phyloP scores from a whole-genome alignment of 1,140 invertebrate genomes.

The Medauroidea extradentata region DNA sequence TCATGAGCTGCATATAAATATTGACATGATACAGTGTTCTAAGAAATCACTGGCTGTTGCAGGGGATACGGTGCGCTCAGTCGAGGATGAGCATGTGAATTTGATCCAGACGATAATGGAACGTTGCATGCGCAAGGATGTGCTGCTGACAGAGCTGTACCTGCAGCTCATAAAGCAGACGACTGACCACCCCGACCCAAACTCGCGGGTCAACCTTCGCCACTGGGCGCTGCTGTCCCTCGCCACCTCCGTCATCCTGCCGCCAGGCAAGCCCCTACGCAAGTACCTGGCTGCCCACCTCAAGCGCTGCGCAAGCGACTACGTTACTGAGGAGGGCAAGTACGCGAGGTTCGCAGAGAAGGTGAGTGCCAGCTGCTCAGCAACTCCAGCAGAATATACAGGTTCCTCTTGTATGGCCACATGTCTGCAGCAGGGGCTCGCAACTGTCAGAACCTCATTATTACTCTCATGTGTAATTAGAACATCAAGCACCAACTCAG shows the following conservation, averaged over 20 bases:
- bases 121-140: slow-evolving; percentile 83
- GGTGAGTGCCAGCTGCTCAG: too few species aligned
- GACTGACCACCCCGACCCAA: slow-evolving; percentile 87
- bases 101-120: slow-evolving; percentile 86
- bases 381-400: too few species aligned
- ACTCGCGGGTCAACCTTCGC: slow-evolving; percentile 77
- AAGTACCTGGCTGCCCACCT: slow-evolving; percentile 89
- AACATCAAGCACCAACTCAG: too few species aligned
- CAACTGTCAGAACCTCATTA: too few species aligned
- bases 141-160: slow-evolving; percentile 84
- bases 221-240: slow-evolving; percentile 91
- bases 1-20: too few species aligned
- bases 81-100: slow-evolving; percentile 82
- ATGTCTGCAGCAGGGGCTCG: too few species aligned
- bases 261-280: slow-evolving; percentile 74
- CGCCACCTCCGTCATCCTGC: slow-evolving; percentile 81
- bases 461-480: too few species aligned
- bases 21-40: too few species aligned
- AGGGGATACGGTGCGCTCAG: slow-evolving; percentile 53
- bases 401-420: too few species aligned
- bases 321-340: slow-evolving; percentile 89
- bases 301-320: slow-evolving; percentile 81
- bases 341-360: slow-evolving; percentile 92
- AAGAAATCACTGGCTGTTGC: background rate
- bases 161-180: slow-evolving; percentile 92